Base-by-base conservation (phyloP, 2,888 invertebrate genomes). In the Dromius quadrimaculatus region DNA sequence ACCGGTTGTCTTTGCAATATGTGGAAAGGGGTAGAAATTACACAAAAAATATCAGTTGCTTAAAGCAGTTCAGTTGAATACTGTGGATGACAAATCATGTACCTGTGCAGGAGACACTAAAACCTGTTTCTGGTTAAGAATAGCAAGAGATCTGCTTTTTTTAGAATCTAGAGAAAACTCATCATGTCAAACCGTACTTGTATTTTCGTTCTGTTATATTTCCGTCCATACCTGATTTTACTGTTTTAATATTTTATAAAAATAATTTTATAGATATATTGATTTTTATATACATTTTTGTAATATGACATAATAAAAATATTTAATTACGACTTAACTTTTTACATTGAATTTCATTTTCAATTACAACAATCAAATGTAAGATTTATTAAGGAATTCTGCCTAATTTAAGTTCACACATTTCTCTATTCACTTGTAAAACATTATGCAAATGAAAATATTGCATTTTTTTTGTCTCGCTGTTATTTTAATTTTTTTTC, bases 11-110 rank as follows among this genome's bases (percentile, higher is more conserved):
- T 20, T n/a, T 68, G 41, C 64, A 47, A 47, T 68, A 41, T 57
- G 45, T 59, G 59, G 38, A 68, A 68, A 68, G 68, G 68, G 68
- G 68, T 45, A 68, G 68, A 59, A 43, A 68, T 70, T 70, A 62
- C 47, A 70, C 70, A 70, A 62, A 70, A 70, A 61, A 70, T 62
- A 61, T 61, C 62, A 62, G 45, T 70, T 62, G 70, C 59, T 15
- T 59, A 68, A 36, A 68, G 68, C 59, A 45, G 68, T 57, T 59
- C 68, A 68, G 68, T 45, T 61, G 47, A 70, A 61, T 50, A 62
- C 45, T 45, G 70, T 19, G 62, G 20, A 70, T 70, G 70, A 68
- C 68, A 68, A 68, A 45, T 59, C 54, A 38, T 68, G 57, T 45
- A 68, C 68, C 68, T 68, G 68, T 68, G 59, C 68, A 68, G 28